Evolutionary conservation across 1,140 invertebrate genomes (phyloP), one percentile per base, ranked within the genome.

Genomic region (Aradophagus sp.): DNA sequence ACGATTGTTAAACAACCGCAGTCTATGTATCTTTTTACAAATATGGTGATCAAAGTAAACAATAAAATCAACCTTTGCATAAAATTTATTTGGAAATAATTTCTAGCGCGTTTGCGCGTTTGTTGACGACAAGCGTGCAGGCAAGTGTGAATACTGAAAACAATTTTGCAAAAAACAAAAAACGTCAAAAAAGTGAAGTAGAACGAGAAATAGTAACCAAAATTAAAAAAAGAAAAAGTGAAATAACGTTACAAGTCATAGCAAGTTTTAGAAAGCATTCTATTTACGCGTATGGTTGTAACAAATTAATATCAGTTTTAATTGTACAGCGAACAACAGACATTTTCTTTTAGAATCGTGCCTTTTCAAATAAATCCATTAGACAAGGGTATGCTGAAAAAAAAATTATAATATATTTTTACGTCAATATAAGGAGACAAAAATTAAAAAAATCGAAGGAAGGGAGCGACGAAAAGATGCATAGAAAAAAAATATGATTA

Each of bases 301-400:
- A 75, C 75, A 71, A 77, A 79, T 82, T 75, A 56, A 76, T 74
- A 80, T 79, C 74, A 72, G 76, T 84, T 84, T 82, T 77, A 74
- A 82, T 82, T 84, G 78, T 84, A 84, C 79, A 82, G 79, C 74
- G 53, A 78, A 80, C 74, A 27, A 73, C 74, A 75, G 55, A 80
- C n/a, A n/a, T n/a, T 80, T 83, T 82, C 81, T 77, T 83, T 84
- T 82, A 81, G 78, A 81, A 82, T 84, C 74, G 82, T 84, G 82
- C 81, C 82, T 84, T 84, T 83, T 81, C 80, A 80, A 71, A 80
- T n/a, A 61, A 74, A 78, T 81, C 77, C 74, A 72, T 75, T 78
- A 78, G 74, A 83, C 39, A 74, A 70, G 77, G 74, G 79, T 78
- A 62, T 74, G 68, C 70, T 75, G n/a, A n/a, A 68, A 68, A 75